Evolutionary conservation across 2,888 invertebrate species (phyloP), one percentile per base, ranked within the genome.

Genomic region (Podotricha telesiphe): DNA sequence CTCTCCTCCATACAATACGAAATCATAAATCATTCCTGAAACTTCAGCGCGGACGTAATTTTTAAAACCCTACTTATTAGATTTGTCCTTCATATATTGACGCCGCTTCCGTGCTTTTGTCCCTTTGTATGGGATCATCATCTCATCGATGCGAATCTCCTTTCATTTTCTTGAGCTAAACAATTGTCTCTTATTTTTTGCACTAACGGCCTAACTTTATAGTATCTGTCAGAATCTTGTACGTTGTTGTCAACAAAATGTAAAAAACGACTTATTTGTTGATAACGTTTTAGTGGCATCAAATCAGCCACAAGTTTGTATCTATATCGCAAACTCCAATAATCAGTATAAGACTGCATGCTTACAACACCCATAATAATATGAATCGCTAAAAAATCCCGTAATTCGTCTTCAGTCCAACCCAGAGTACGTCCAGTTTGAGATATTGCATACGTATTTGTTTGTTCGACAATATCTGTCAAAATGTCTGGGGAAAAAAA

Each of bases 151-250:
- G n/a, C n/a, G n/a, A n/a, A n/a, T n/a, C n/a, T n/a, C n/a, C n/a
- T n/a, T n/a, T n/a, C n/a, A n/a, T n/a, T n/a, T n/a, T n/a, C n/a
- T n/a, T n/a, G n/a, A n/a, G 51, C 37, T 13, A 74, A 56, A 53
- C 72, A 74, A 51, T 72, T 74, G 47, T 51, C 55, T 20, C 73
- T 65, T 62, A 70, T 65, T 67, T 65, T 70, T 65, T 74, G 61
- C 47, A 65, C 19, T 2, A 70, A 63, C 40, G 68, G 74, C 42
- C 70, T 42, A 15, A 74, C 63, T 50, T 72, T 74, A 48, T 47
- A 64, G 67, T 71, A 74, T 42, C 69, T 63, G 45, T 74, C 72
- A 2, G 50, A 66, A 65, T 72, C 69, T 11, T 28, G 10, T 28
- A 34, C 10, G 22, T 15, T 28, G 17, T 55, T 55, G n/a, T 55